These are phyloP conservation scores for Chelonus formosanus DNA, from an alignment of 2,888 invertebrate genomes.

Conservation along the genomic window DNA sequence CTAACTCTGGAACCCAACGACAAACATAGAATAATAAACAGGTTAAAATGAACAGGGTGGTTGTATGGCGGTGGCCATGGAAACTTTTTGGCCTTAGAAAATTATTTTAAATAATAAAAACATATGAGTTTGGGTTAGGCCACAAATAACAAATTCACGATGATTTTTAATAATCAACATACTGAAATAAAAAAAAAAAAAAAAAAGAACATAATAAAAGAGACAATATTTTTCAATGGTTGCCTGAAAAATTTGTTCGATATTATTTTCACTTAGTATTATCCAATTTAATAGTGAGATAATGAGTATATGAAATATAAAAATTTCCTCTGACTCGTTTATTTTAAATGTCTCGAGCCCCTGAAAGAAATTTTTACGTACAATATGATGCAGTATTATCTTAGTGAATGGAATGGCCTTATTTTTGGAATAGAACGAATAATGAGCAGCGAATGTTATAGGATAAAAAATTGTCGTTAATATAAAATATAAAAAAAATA, in stretches of 20 bases:
- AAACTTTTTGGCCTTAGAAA: neutral
- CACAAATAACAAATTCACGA: neutral
- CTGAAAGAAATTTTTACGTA: slow-evolving; percentile 3
- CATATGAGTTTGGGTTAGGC: neutral
- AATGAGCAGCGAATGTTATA: slow-evolving; percentile 39
- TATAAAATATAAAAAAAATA: slow-evolving; percentile 1
- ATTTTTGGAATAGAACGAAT: slow-evolving; percentile 41
- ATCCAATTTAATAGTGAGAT: neutral
- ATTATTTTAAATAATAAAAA: slow-evolving; percentile 17
- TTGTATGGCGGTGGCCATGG: neutral
- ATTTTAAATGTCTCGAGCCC: slow-evolving; percentile 14
- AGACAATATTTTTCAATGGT: slow-evolving; percentile 17
- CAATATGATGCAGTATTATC: slow-evolving; percentile 27
- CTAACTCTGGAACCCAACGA: slow-evolving; percentile 11
- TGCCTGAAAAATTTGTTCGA: slow-evolving; percentile 16
- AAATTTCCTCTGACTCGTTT: slow-evolving; percentile 5
- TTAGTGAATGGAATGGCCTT: slow-evolving; percentile 40
- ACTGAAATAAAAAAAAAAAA: neutral
- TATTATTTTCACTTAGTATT: neutral
- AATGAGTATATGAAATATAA: slow-evolving; percentile 10
- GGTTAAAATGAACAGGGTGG: neutral
- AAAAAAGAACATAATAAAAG: neutral
- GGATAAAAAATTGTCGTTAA: slow-evolving; percentile 7
- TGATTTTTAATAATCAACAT: too few species aligned
- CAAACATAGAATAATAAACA: neutral